phyloP scores from a whole-genome alignment of 2,797 vertebrate species.

The Acrocephalus scirpaceus region DNA sequence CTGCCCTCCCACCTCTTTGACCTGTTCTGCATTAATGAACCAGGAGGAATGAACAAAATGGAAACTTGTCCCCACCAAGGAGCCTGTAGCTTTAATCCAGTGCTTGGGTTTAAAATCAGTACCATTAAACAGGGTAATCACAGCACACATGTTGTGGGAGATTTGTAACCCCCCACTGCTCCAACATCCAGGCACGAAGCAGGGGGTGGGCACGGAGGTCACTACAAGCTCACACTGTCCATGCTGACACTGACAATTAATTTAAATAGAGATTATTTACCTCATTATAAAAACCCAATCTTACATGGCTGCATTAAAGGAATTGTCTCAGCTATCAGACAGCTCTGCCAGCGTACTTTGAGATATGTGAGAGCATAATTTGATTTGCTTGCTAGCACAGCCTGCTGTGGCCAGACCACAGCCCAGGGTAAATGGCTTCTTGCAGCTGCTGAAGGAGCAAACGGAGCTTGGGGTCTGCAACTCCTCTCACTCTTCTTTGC shows the following conservation, averaged over 20 bases:
- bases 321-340: neutral
- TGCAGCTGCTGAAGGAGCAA: neutral
- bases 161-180: neutral
- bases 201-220: neutral
- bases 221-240: neutral
- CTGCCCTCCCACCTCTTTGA: neutral
- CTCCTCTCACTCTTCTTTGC: neutral
- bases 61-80: neutral
- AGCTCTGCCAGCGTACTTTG: neutral
- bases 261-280: neutral
- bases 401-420: neutral
- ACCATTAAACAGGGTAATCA: conserved; percentile 36
- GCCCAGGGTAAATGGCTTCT: neutral
- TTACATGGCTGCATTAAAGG: neutral
- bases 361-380: neutral
- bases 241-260: neutral
- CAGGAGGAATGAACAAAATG: neutral
- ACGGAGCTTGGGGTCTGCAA: neutral
- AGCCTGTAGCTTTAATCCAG: neutral
- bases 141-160: neutral
- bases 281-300: neutral
- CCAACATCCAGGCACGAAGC: neutral
- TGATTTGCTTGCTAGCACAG: neutral
- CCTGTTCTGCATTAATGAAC: neutral
- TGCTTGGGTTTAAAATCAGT: neutral